Conservation (phyloP, 2,797 vertebrate species). For the Enoplosus armatus region DNA sequence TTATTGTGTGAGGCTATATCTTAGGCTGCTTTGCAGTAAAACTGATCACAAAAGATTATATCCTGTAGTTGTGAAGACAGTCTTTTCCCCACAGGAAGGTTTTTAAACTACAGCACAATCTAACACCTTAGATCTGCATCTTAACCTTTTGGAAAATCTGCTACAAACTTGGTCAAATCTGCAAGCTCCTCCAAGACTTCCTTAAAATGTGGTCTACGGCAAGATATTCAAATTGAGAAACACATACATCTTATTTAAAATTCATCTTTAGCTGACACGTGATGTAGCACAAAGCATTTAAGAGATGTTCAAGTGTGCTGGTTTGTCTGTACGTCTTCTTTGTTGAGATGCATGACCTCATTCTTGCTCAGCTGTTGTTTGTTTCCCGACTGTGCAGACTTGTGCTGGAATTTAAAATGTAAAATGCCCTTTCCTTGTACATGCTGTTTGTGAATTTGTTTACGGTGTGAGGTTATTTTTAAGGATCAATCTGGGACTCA, state of each 20-base stretch:
- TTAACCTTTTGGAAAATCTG: not conserved
- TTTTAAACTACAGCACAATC: slow-evolving; percentile 3
- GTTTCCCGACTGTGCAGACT: not conserved
- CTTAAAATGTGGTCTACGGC: not conserved
- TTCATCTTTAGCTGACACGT: not conserved
- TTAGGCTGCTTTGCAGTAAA: not conserved
- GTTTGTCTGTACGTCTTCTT: not conserved
- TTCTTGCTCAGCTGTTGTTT: slow-evolving; percentile 22
- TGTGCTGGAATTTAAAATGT: not conserved
- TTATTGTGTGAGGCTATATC: not conserved
- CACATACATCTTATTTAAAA: slow-evolving; percentile 14
- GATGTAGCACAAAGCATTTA: not conserved
- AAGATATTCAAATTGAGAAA: slow-evolving; percentile 2
- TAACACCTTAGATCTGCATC: too few species aligned
- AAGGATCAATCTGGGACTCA: slow-evolving; percentile 60
- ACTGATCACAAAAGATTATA: not conserved
- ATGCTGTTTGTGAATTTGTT: not conserved
- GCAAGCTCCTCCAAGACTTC: not conserved
- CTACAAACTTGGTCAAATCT: not conserved
- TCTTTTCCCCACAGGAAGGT: not conserved
- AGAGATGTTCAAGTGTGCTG: not conserved
- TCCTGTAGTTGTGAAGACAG: not conserved
- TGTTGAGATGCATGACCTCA: slow-evolving; percentile 24
- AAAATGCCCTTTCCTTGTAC: not conserved
- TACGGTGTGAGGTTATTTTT: not conserved